Evolutionary conservation across 1,140 invertebrate species (phyloP).

Genomic region (Rhopalosiphum maidis): DNA sequence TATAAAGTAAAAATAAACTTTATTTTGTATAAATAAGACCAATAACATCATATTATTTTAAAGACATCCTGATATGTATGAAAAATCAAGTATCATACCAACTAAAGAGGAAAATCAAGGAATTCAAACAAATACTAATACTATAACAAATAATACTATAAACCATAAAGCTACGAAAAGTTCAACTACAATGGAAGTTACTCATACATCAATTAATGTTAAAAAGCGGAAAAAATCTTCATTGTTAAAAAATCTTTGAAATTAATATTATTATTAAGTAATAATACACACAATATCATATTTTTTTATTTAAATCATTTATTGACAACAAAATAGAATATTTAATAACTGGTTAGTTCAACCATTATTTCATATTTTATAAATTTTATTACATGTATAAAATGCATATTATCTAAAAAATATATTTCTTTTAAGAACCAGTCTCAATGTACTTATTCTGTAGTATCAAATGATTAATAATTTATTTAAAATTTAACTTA

Average conservation of each 20-base stretch:
- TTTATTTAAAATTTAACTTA: not conserved
- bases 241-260: constrained; percentile 32
- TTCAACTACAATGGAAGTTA: not conserved
- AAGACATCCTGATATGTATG: not conserved
- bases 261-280: not conserved
- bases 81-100: not conserved
- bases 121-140: not conserved
- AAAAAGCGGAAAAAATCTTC: not conserved
- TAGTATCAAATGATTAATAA: not conserved
- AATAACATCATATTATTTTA: not conserved
- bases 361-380: constrained; percentile 4
- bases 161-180: not conserved
- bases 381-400: not conserved
- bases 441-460: not conserved
- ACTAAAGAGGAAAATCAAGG: not conserved
- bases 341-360: not conserved
- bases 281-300: not conserved
- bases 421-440: constrained; percentile 7
- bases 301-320: not conserved
- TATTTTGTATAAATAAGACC: not conserved
- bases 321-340: not conserved
- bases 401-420: not conserved
- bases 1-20: not conserved
- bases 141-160: not conserved
- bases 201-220: not conserved